Base-by-base conservation (phyloP, 2,797 vertebrate species). In the Huso huso region DNA sequence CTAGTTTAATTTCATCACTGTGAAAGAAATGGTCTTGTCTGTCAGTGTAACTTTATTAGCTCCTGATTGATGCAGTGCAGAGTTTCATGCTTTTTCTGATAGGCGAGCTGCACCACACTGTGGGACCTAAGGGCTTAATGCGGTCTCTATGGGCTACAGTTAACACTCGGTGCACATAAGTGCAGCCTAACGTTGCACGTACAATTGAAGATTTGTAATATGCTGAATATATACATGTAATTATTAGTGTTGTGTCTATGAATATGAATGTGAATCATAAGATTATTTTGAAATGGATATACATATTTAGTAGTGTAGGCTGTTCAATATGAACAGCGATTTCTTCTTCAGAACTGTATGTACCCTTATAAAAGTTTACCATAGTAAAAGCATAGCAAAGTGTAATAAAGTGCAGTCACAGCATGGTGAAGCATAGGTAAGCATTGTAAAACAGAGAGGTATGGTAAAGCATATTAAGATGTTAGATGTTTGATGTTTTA, bases 31-130 rank as follows among this genome's bases (percentile, higher is more conserved):
- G 90, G 90, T 91, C 94, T 92, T 92, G 86, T 93, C 93, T 93
- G 92, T 96, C 94, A 94, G 82, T 91, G 86, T 96, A 93, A 94
- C 90, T 93, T 93, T 87, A 94, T 97, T 96, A 96, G 85, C 84
- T 84, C 77, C 91, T 92, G 89, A 85, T 79, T 92, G 93, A 95
- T 92, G 84, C 81, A 86, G 80, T 78, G 75, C 89, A 91, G 88
- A 83, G 79, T 85, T 67, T 55, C 57, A 49, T 67, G 57, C 58
- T 51, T 49, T 61, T 58, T 61, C 58, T 49, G 55, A 66, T 66
- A 50, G 62, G 62, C 52, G 23, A 48, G 63, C 60, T 66, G 51
- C 63, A 49, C 10, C 64, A 49, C 67, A 13, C 63, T 51, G 49
- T 18, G 52, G 55, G 64, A 68, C 60, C 64, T 66, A 57, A 51